Base-by-base conservation (phyloP, 2,797 vertebrate genomes). In the Melanotaenia parkinsoni region DNA sequence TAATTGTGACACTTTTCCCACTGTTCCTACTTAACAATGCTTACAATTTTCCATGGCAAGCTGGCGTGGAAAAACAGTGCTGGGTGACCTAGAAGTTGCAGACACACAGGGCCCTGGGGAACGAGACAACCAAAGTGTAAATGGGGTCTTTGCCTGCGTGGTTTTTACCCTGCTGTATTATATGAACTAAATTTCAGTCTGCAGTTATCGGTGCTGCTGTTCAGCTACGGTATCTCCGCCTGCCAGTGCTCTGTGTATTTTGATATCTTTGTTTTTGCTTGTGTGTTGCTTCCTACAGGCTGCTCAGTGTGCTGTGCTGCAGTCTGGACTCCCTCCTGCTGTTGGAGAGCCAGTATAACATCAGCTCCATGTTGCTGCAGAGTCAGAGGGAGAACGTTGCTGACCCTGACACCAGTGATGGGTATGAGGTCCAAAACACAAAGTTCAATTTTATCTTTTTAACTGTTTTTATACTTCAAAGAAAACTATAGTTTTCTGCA, bases 271-370 rank as follows among this genome's bases (percentile, higher is more conserved):
- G 72, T 77, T 61, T 80, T n/a, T 47, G 38, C 51, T 53, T 47
- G 38, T 67, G 22, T 77, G 43, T 72, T 78, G 58, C 77, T 13
- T 85, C n/a, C 82, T 80, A 53, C 88, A 99, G 98, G 86, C 90
- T 99, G 63, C 91, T 99, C 79, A 96, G 94, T 63, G 94, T 97
- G 61, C 80, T 97, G 1, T 98, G 97, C 93, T 98, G 96, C 91
- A 95, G 95, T 79, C 93, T 99, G 85, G 95, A 99, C 85, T 95
- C 94, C 2, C 94, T 97, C 51, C 93, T 99, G 65, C 93, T 99
- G 56, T 85, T 99, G 86, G 96, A 99, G 89, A 93, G 95, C 83
- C 97, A 97, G 74, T 99, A 96, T 86, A 92, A 94, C 70, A 88
- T 99, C 81, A 96, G 95, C 77, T 91, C 95, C 85, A 88, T 94